Evolutionary conservation across 1,140 invertebrate genomes (phyloP), one percentile per base, ranked within the genome.

Genomic region (Aphis craccivora): DNA sequence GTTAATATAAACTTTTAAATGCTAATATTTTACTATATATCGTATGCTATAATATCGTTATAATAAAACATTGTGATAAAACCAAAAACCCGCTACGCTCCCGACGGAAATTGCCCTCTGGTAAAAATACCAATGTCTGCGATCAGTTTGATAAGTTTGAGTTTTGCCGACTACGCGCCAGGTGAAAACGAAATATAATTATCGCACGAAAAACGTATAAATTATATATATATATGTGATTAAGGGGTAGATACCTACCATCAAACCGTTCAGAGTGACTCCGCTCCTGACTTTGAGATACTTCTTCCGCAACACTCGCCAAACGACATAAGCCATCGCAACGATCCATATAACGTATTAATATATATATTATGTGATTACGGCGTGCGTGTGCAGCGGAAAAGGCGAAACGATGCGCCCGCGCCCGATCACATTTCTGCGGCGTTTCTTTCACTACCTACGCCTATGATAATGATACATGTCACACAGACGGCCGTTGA

Each of bases 221-320:
- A 53, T 53, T 18, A 18, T 22, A 37, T 45, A 45, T 45, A 30
- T 43, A 11, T 45, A 18, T 43, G 2, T 5, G 45, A 11, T 11
- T 45, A 6, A 20, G 5, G n/a, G 51, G n/a, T 11, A 40, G 30
- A 11, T n/a, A 76, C 91, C 4, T 53, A 93, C 91, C 91, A 40
- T 37, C 45, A 84, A 30, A 20, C n/a, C 2, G 91, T 92, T 86
- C 48, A 84, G 35, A 3, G 76, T 37, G 25, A 94, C 90, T 93
- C 94, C 94, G 8, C 94, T 93, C 43, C 94, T 92, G 76, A 94
- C 94, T 94, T 94, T 94, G 23, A 94, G 88, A 88, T 94, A 94
- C 83, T 94, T 94, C 48, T 94, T 94, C 94, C 94, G 94, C 90
- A 94, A 90, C 30, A 94, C 94, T 51, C 94, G 93, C 94, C 94